phyloP scores from a whole-genome alignment of 2,888 invertebrate genomes.

The Philereme transversata region DNA sequence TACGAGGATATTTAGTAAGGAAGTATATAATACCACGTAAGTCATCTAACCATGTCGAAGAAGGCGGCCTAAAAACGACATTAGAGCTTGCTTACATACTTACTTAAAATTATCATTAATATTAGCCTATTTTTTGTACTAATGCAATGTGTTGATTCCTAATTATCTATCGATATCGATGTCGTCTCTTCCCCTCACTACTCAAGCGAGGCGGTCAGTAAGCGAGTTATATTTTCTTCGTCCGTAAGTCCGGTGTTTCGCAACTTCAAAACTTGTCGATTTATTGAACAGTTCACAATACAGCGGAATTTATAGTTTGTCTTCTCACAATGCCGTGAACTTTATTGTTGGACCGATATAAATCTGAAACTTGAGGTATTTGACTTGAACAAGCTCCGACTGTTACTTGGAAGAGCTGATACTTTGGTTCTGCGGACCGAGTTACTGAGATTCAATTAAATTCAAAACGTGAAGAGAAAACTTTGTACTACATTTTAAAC shows the following conservation, averaged over 20 bases:
- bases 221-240: conserved; percentile 77
- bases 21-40: no score
- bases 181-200: conserved; percentile 39
- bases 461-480: no score
- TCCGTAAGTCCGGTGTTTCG: conserved; percentile 79
- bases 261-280: conserved; percentile 75
- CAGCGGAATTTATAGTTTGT: conserved; percentile 41
- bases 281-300: conserved; percentile 58
- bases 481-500: no score
- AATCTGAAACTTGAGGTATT: conserved; percentile 37
- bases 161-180: conserved; percentile 31
- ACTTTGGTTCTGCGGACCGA: conserved; percentile 1
- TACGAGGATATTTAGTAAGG: no score
- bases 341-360: conserved; percentile 36
- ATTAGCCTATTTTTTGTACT: no score
- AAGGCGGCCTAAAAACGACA: no score
- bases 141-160: no score
- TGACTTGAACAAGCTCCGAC: conserved; percentile 27
- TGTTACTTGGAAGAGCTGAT: conserved; percentile 12
- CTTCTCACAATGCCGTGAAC: conserved; percentile 38
- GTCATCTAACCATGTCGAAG: no score
- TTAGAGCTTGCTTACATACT: no score
- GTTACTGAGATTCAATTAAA: no score
- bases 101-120: no score
- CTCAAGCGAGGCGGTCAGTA: conserved; percentile 49